Conservation (phyloP, 1,140 invertebrate species). For the Drosophila lini region DNA sequence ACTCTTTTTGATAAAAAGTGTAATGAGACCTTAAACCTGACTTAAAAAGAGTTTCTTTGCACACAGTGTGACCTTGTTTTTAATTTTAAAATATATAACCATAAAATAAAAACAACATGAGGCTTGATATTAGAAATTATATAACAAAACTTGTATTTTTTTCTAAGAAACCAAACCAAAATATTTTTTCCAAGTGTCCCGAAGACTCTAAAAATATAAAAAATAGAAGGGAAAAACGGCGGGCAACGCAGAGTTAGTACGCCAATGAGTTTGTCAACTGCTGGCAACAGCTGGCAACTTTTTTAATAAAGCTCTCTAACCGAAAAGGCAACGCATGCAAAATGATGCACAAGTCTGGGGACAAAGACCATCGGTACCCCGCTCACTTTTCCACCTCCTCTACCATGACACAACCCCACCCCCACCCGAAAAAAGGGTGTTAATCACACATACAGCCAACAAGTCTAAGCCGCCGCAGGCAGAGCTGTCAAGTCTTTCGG, state of each 20-base stretch:
- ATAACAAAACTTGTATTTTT: no score
- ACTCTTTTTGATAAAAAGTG: no score
- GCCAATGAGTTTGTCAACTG: slow-evolving; percentile 79
- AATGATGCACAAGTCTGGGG: slow-evolving; percentile 52
- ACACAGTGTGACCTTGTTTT: no score
- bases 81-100: no score
- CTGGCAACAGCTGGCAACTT: slow-evolving; percentile 65
- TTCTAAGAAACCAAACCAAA: no score
- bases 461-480: slow-evolving; percentile 43
- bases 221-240: background rate
- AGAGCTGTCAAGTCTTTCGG: slow-evolving; percentile 46
- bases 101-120: no score
- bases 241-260: slow-evolving; percentile 11
- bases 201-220: background rate
- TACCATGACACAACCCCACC: background rate
- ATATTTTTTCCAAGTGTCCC: background rate
- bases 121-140: no score
- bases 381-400: background rate
- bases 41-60: no score
- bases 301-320: slow-evolving; percentile 70
- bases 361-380: slow-evolving; percentile 30
- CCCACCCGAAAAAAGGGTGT: slow-evolving; percentile 27
- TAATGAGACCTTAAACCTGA: no score
- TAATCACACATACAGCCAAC: slow-evolving; percentile 48
- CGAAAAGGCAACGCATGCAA: slow-evolving; percentile 66